Conservation (phyloP, 1,140 invertebrate species). For the Pogonomyrmex californicus region DNA sequence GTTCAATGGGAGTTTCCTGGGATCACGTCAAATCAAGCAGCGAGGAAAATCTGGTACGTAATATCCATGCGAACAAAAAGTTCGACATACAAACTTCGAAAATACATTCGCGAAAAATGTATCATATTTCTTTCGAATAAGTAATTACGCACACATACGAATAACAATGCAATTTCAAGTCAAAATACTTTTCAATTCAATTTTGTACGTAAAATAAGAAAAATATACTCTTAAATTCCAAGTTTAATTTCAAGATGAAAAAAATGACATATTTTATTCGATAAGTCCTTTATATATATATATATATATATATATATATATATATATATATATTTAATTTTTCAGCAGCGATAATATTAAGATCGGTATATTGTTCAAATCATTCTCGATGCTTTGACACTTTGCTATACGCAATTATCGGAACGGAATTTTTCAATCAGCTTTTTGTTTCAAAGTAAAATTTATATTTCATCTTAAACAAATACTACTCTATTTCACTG, state of each 20-base stretch:
- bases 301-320: background rate
- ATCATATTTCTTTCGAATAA: background rate
- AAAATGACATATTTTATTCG: background rate
- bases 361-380: background rate
- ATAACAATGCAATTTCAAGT: background rate
- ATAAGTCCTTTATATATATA: background rate
- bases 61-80: background rate
- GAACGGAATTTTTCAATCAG: slow-evolving; percentile 16
- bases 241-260: background rate
- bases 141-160: background rate
- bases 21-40: background rate
- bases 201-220: background rate
- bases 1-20: slow-evolving; percentile 17
- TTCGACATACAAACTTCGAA: background rate
- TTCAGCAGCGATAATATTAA: background rate
- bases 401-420: background rate
- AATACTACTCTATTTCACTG: background rate
- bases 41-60: slow-evolving; percentile 49
- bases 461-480: background rate
- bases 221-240: background rate
- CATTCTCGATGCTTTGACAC: background rate
- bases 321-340: background rate
- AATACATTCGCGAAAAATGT: too few species aligned
- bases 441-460: background rate
- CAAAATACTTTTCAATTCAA: background rate